A percentile compares a stretch with the other conserved stretches of the same genome.
Evolutionary conservation across 2,113 vertebrate genomes (phyloP).

Genomic region (Cyprinodon brontotheroides): DNA sequence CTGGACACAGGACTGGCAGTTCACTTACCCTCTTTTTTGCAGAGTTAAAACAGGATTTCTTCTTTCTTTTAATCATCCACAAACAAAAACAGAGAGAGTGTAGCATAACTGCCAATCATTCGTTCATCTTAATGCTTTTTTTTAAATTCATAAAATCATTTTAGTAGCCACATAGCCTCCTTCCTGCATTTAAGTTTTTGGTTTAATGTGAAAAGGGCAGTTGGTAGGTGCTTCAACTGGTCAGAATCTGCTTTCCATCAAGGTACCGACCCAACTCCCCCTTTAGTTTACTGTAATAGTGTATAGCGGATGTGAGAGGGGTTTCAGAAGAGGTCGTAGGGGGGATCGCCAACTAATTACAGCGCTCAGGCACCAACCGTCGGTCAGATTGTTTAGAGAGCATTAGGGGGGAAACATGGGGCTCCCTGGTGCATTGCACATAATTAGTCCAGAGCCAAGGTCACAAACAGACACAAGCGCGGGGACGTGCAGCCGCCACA

Average conservation of each 20-base stretch:
- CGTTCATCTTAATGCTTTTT: too few species aligned
- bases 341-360: conserved; percentile 71
- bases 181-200: too few species aligned
- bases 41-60: too few species aligned
- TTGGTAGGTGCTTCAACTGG: conserved; percentile 22
- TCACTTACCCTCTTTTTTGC: too few species aligned
- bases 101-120: too few species aligned
- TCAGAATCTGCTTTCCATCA: conserved; percentile 14
- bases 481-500: conserved; percentile 29
- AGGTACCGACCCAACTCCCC: conserved; percentile 24
- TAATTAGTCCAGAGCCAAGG: conserved; percentile 75
- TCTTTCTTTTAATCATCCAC: too few species aligned
- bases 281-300: conserved; percentile 55
- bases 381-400: conserved; percentile 70
- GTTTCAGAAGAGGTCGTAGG: conserved; percentile 62
- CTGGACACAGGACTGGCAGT: too few species aligned
- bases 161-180: too few species aligned
- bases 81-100: too few species aligned
- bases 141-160: too few species aligned
- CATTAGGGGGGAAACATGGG: conserved; percentile 51
- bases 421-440: conserved; percentile 70
- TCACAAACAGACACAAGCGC: conserved; percentile 64
- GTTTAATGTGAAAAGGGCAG: too few species aligned
- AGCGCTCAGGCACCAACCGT: conserved; percentile 61
- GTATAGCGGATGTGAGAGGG: conserved; percentile 57